phyloP scores from a whole-genome alignment of 2,888 invertebrate genomes.

The Aphidius colemani region DNA sequence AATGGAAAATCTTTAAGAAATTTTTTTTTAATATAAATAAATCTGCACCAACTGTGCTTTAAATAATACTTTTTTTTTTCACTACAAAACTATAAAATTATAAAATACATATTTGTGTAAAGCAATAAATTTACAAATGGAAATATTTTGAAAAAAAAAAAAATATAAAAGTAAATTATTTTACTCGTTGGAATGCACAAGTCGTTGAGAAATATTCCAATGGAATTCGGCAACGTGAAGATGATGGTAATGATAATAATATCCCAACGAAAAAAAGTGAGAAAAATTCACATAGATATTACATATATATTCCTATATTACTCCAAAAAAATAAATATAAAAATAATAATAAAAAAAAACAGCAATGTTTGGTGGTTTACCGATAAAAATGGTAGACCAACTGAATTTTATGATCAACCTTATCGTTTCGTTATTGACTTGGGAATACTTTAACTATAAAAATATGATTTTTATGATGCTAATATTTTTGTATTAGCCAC shows the following conservation, averaged over 20 bases:
- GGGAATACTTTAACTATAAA: slow-evolving; percentile 38
- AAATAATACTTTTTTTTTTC: neutral
- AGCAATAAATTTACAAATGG: neutral
- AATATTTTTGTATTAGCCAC: slow-evolving; percentile 35
- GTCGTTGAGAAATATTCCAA: no score
- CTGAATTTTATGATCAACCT: slow-evolving; percentile 39
- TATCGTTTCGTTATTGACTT: slow-evolving; percentile 42
- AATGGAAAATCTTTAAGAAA: neutral
- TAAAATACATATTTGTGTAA: neutral
- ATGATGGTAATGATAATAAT: no score
- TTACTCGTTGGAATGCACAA: no score
- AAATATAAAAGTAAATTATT: no score
- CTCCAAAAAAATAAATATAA: neutral
- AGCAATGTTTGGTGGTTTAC: neutral
- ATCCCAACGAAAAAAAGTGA: no score
- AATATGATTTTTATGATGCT: slow-evolving; percentile 42
- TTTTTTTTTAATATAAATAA: no score
- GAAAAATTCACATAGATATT: no score
- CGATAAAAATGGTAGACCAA: slow-evolving; percentile 24
- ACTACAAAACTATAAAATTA: no score
- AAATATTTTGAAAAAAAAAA: neutral
- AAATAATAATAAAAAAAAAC: slow-evolving; percentile 1
- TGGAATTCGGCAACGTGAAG: no score
- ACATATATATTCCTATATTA: no score
- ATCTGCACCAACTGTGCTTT: no score